Base-by-base conservation (phyloP, 2,888 invertebrate species). In the Dryobota labecula region DNA sequence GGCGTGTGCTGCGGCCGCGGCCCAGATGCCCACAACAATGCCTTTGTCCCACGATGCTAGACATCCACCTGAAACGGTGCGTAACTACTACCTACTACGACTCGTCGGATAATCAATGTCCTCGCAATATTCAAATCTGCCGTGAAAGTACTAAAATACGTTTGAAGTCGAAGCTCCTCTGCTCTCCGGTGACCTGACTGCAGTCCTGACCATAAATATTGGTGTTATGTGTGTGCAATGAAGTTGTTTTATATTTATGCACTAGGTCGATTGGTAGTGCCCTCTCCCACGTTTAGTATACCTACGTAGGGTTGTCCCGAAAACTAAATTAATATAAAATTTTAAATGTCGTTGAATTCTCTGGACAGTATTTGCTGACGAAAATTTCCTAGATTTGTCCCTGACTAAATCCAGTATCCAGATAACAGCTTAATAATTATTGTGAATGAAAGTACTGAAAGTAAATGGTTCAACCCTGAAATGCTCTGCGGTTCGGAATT, bases 1-100 rank as follows among this genome's bases (percentile, higher is more conserved):
- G 95, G 95, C 95, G 95, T 94, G 90, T 83, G 89, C 85, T 84
- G 88, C 71, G 88, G 89, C 89, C 88, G 87, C 90, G 86, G 90
- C 90, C 88, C 89, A 88, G 90, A 90, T 91, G 91, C 81, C 85
- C 87, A 87, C 90, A 89, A 91, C 90, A 90, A 89, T 89, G 84
- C 84, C 81, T 83, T 82, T 82, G 82, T 85, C 78, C 86, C 83
- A 82, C 85, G 79, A 64, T 82, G 60, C 73, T 83, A 81, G 79
- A 78, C 76, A 77, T 83, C 73, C 82, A 84, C 80, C 80, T 83
- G 67, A 80, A 83, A 74, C 74, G 70, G 61, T 62, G 68, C 73
- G 66, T 63, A 72, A 56, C 38, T 64, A 61, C 11, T 45, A 41
- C 45, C 57, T 62, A 73, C 57, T 24, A 33, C 43, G 27, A 51